A percentile compares a stretch with the other conserved stretches of the same genome.
Evolutionary conservation across 2,113 vertebrate species (phyloP).

Genomic region (Apeltes quadracus): DNA sequence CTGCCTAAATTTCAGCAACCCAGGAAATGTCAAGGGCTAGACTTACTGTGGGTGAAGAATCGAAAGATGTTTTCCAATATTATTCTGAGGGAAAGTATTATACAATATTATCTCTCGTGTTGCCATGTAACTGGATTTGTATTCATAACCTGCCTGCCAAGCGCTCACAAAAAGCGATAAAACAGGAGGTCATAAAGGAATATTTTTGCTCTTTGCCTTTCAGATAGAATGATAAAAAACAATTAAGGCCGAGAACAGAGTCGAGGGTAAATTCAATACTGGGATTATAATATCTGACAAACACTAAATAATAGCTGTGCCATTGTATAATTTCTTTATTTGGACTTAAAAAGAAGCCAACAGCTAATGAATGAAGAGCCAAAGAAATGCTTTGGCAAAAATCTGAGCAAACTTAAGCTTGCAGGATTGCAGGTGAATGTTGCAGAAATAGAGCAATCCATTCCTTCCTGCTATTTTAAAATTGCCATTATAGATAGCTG

Average conservation of each 20-base stretch:
- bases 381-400: background rate
- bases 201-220: conserved; percentile 45
- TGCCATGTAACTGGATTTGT: conserved; percentile 41
- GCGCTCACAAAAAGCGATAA: conserved; percentile 44
- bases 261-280: conserved; percentile 41
- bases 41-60: conserved; percentile 35
- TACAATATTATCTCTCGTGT: conserved; percentile 20
- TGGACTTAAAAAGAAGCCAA: conserved; percentile 44
- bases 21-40: conserved; percentile 38
- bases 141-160: conserved; percentile 45
- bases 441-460: conserved; percentile 16
- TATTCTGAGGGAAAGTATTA: conserved; percentile 48
- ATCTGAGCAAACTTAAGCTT: background rate
- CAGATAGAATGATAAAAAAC: conserved; percentile 49
- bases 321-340: conserved; percentile 45
- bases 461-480: background rate
- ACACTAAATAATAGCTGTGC: conserved; percentile 27
- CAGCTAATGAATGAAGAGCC: conserved; percentile 18
- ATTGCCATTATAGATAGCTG: no score
- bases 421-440: conserved; percentile 7
- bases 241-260: conserved; percentile 8
- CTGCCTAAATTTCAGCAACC: conserved; percentile 34
- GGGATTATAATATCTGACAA: conserved; percentile 58
- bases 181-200: conserved; percentile 50
- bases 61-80: conserved; percentile 34